A percentile compares a stretch with the other conserved stretches of the same genome.
Evolutionary conservation across 2,113 vertebrate species (phyloP).

Genomic region (Channa maculata): DNA sequence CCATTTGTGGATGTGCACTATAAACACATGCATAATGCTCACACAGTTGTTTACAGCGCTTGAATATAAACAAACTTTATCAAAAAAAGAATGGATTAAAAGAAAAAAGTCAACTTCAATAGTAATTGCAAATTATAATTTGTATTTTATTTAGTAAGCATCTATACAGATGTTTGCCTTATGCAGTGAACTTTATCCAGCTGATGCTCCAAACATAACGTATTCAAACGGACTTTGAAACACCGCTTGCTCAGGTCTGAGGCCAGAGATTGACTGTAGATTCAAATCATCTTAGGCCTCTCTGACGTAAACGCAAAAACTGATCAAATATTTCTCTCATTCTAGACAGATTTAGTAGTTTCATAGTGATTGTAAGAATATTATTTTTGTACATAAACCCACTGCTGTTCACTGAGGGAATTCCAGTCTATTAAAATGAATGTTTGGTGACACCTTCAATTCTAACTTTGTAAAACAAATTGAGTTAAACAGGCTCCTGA

Average conservation of each 20-base stretch:
- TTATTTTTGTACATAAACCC: conserved; percentile 39
- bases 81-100: no score
- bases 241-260: background rate
- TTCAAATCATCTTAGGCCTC: background rate
- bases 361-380: conserved; percentile 27
- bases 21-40: background rate
- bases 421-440: conserved; percentile 38
- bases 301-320: background rate
- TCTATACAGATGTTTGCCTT: background rate
- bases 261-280: background rate
- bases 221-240: conserved; percentile 22
- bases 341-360: background rate
- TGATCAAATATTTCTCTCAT: background rate
- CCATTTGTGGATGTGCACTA: background rate
- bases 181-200: conserved; percentile 20
- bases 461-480: conserved; percentile 36
- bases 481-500: conserved; percentile 1
- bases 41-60: no score
- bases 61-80: no score
- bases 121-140: background rate
- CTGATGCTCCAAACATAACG: background rate
- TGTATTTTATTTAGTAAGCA: background rate
- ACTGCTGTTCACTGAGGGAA: conserved; percentile 19
- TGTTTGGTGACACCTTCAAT: conserved; percentile 41
- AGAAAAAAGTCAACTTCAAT: background rate